Evolutionary conservation across 64 coral and sea anemone species (phyloP).

Genomic region (Montipora cactus): DNA sequence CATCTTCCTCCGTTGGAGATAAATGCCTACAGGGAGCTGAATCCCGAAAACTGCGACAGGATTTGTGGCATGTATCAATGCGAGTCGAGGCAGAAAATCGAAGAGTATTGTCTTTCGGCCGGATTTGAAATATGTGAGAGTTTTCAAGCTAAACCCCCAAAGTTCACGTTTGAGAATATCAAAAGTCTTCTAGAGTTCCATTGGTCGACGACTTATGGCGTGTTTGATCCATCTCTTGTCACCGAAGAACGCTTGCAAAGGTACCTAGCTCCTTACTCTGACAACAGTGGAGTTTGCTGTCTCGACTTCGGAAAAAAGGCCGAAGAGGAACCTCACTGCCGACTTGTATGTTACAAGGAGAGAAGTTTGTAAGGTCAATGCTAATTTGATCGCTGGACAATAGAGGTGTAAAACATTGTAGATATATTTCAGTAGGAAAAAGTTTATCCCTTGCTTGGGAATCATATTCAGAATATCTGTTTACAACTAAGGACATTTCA

Average conservation of each 20-base stretch:
- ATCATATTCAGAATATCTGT: no score
- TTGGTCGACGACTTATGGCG: not conserved
- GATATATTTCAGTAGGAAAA: no score
- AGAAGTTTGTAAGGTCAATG: not conserved
- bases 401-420: no score
- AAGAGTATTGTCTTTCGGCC: not conserved
- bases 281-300: not conserved
- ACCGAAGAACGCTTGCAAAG: constrained; percentile 16
- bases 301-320: not conserved
- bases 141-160: not conserved
- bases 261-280: not conserved
- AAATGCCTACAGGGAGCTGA: not conserved
- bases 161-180: not conserved
- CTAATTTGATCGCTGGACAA: no score
- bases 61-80: not conserved
- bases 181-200: not conserved
- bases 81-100: not conserved
- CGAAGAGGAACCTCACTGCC: not conserved
- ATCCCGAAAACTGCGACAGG: not conserved
- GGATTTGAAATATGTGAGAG: constrained; percentile 3
- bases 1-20: not conserved
- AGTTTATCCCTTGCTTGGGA: no score
- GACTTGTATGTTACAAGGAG: not conserved
- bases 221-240: not conserved
- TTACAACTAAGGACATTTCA: no score